Percentiles rank a stretch among this genome's conserved stretches.
Conservation (phyloP, 2,888 invertebrate genomes). For the Diadegma fenestrale region DNA sequence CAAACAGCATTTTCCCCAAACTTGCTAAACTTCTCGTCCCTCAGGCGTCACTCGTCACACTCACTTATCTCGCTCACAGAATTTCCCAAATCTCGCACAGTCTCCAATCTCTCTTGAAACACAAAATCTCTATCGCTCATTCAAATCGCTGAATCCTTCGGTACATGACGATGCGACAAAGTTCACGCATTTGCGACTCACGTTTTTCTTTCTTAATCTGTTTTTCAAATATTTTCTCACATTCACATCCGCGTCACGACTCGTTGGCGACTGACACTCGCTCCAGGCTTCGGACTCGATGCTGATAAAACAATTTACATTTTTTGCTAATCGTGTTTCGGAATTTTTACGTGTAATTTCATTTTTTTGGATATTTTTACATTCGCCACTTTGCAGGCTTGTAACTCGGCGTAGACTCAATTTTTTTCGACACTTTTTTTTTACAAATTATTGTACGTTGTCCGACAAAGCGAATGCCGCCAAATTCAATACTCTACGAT, state of each 20-base stretch:
- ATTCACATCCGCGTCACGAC: conserved; percentile 19
- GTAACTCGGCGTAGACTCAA: neutral
- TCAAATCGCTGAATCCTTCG: conserved; percentile 38
- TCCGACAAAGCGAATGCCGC: neutral
- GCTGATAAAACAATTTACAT: neutral
- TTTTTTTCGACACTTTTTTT: neutral
- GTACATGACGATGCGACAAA: conserved; percentile 44
- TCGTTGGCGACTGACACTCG: neutral
- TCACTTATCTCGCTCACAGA: conserved; percentile 27
- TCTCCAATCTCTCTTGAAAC: neutral
- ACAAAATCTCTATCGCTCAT: conserved; percentile 49
- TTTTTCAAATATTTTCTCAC: conserved; percentile 40
- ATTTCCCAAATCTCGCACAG: conserved; percentile 15
- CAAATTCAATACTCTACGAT: neutral
- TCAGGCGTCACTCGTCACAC: neutral
- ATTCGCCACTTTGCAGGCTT: neutral
- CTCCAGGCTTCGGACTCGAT: neutral
- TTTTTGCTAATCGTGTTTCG: neutral
- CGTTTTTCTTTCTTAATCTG: conserved; percentile 40
- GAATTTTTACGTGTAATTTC: no score
- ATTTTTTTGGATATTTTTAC: neutral
- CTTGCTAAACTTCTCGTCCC: neutral
- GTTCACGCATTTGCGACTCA: conserved; percentile 24
- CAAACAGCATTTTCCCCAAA: conserved; percentile 28
- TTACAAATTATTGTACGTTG: neutral